Evolutionary conservation across 64 coral and sea anemone species (phyloP).

Genomic region (Pocillopora damicornis): DNA sequence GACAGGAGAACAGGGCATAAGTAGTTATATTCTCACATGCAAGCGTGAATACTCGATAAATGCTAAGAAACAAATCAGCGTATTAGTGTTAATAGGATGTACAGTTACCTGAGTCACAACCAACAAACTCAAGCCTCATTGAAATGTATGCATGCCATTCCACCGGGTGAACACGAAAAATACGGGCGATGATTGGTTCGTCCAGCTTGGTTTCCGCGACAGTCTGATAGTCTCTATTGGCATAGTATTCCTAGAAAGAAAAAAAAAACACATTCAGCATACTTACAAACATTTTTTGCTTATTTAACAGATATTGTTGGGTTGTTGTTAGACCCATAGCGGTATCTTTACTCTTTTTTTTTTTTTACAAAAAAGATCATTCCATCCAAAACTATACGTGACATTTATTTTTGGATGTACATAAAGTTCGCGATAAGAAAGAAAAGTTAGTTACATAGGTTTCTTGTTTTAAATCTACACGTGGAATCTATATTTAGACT

Average conservation of each 20-base stretch:
- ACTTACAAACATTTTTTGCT: background rate
- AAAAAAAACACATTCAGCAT: background rate
- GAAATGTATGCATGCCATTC: constrained; percentile 19
- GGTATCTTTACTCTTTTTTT: no score
- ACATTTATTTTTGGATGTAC: no score
- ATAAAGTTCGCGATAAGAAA: no score
- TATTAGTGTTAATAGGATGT: background rate
- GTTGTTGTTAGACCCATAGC: background rate
- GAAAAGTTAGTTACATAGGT: no score
- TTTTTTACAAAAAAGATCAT: no score
- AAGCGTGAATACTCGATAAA: no score
- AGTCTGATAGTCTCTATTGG: constrained; percentile 7
- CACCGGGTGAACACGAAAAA: constrained; percentile 10
- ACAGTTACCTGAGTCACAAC: constrained; percentile 16
- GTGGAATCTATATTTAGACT: no score
- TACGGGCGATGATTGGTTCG: constrained; percentile 20
- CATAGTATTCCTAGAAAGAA: constrained; percentile 10
- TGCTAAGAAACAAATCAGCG: background rate
- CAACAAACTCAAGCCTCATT: constrained; percentile 36
- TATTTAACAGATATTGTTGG: background rate
- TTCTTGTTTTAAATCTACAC: no score
- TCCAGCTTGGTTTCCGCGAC: background rate
- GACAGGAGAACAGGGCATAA: no score
- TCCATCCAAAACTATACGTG: no score
- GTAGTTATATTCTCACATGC: no score